phyloP scores from a whole-genome alignment of 1,140 invertebrate species.

The Caenorhabditis latens region DNA sequence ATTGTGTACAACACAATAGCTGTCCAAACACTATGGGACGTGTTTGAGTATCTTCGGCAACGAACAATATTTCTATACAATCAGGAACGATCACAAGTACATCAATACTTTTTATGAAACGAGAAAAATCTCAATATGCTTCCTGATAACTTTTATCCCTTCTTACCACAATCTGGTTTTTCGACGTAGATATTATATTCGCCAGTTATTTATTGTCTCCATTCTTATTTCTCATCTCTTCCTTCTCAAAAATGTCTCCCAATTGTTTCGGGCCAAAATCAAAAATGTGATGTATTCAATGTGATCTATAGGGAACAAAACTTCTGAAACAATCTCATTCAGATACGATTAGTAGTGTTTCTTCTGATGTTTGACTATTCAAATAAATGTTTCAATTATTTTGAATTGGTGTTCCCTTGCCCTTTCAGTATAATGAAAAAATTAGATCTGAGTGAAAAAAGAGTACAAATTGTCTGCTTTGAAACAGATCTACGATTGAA shows the following conservation, averaged over 20 bases:
- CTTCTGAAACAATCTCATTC: not conserved
- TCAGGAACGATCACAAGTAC: constrained; percentile 26
- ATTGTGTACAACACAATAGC: constrained; percentile 54
- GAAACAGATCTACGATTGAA: not conserved
- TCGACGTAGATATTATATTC: not conserved
- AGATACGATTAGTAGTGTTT: not conserved
- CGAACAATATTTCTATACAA: constrained; percentile 39
- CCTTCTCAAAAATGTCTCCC: constrained; percentile 14
- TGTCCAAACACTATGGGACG: constrained; percentile 47
- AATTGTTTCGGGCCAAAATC: constrained; percentile 18
- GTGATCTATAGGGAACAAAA: constrained; percentile 41
- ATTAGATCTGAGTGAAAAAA: not conserved
- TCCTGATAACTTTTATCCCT: not conserved
- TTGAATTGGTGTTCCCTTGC: not conserved
- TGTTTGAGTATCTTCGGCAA: constrained; percentile 47
- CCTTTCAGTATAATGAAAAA: not conserved
- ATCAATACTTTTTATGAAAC: constrained; percentile 30
- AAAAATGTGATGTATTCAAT: constrained; percentile 26
- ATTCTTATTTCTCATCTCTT: not conserved
- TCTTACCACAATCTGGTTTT: not conserved
- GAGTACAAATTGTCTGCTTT: not conserved
- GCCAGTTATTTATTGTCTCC: constrained; percentile 24
- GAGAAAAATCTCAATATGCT: not conserved
- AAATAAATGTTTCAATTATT: constrained; percentile 32
- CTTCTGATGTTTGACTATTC: not conserved